Base-by-base conservation (phyloP, 2,797 vertebrate species). In the Pitangus sulphuratus region DNA sequence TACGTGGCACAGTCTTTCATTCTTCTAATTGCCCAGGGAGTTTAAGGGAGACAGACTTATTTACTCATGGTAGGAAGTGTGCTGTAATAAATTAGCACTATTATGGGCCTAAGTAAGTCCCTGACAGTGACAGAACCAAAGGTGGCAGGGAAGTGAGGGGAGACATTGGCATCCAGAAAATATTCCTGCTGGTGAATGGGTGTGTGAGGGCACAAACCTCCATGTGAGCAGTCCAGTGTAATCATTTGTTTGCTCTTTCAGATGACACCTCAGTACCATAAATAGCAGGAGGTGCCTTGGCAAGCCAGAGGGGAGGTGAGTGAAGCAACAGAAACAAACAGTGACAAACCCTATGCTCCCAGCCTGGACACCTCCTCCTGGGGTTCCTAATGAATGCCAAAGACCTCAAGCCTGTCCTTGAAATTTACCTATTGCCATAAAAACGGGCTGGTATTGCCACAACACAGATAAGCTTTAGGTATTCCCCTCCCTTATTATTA, bases 11-110 rank as follows among this genome's bases (percentile, higher is more conserved):
- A 92, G 97, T 96, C 97, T 98, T 98, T 98, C 98, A 98, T 98
- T 97, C 97, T 97, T 97, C 97, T 98, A 98, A 98, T 98, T 98
- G 98, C 97, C 98, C 87, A 80, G 97, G 97, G 98, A 98, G 97
- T 98, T 98, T 98, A 96, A 98, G 97, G 96, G 96, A 98, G 98
- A 97, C 97, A 98, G 98, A 98, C 98, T 98, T 98, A 98, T 98
- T 98, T 98, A 98, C 98, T 98, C 97, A 95, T 92, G 56, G 96
- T 92, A 97, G 97, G 97, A 98, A 98, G 97, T 96, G 97, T 86
- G 92, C 94, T 91, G 97, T 97, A 98, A 98, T 98, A 98, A 98
- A 98, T 98, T 98, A 98, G 96, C 96, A 31, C 96, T 84, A 75
- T 92, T 97, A 97, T 71, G 51, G 95, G 96, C 85, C 97, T 96